These are phyloP conservation scores for Mycetomoellerius zeteki DNA, from an alignment of 1,140 invertebrate genomes.

Conservation along the genomic window DNA sequence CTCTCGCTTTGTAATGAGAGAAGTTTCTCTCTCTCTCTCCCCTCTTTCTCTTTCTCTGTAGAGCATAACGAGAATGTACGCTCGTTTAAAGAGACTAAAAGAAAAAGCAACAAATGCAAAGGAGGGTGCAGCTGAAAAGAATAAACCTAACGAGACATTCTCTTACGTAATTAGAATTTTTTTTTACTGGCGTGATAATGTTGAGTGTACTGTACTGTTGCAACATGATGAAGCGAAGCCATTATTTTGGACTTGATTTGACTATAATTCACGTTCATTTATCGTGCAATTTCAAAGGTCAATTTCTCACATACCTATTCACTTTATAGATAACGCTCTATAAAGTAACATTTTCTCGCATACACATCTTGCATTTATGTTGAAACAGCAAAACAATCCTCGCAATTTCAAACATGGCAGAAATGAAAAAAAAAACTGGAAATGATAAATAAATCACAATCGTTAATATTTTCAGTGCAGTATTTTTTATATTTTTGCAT, in stretches of 20 bases:
- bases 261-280: not conserved
- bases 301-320: not conserved
- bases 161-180: slow-evolving; percentile 37
- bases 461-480: not conserved
- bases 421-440: not conserved
- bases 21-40: no score
- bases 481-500: not conserved
- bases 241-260: slow-evolving; percentile 11
- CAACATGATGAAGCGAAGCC: slow-evolving; percentile 7
- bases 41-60: not conserved
- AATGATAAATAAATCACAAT: not conserved
- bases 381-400: not conserved
- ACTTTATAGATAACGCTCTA: not conserved
- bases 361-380: not conserved
- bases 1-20: not conserved
- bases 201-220: not conserved
- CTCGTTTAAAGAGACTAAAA: slow-evolving; percentile 1
- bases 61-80: not conserved
- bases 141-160: slow-evolving; percentile 7
- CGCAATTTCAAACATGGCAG: not conserved
- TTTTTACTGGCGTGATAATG: not conserved
- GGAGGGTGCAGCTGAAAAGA: not conserved
- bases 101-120: slow-evolving; percentile 1
- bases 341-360: slow-evolving; percentile 7
- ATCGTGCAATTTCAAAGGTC: slow-evolving; percentile 16